Evolutionary conservation across 2,113 vertebrate species (phyloP).

Genomic region (Bufo bufo): DNA sequence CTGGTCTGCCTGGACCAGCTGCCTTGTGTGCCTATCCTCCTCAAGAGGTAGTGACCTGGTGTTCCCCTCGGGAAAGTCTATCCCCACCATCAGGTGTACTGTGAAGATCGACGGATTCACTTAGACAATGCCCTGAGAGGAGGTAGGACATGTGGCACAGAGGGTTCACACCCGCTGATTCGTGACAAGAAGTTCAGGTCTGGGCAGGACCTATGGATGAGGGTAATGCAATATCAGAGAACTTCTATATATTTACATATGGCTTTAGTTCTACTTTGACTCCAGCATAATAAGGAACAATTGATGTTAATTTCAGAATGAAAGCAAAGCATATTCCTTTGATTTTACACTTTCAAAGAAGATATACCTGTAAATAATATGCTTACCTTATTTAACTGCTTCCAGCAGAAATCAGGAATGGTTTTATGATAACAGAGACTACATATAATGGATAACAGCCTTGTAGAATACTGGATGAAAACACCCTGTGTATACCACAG

Average conservation of each 20-base stretch:
- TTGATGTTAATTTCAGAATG: neutral
- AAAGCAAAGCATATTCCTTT: slow-evolving; percentile 3
- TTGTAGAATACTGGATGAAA: neutral
- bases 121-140: no score
- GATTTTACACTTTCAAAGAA: neutral
- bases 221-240: neutral
- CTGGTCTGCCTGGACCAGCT: no score
- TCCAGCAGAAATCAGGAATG: neutral
- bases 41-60: no score
- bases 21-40: no score
- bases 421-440: neutral
- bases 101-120: no score
- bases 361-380: neutral
- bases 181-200: neutral
- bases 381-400: neutral
- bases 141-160: no score
- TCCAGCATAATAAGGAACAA: neutral
- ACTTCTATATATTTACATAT: neutral
- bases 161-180: no score
- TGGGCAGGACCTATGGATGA: neutral
- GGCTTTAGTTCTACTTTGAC: neutral
- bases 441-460: neutral
- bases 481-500: neutral
- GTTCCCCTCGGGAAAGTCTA: no score
- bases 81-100: no score